Base-by-base conservation (phyloP, 92 coral and sea anemone species). In the Porites lobata region DNA sequence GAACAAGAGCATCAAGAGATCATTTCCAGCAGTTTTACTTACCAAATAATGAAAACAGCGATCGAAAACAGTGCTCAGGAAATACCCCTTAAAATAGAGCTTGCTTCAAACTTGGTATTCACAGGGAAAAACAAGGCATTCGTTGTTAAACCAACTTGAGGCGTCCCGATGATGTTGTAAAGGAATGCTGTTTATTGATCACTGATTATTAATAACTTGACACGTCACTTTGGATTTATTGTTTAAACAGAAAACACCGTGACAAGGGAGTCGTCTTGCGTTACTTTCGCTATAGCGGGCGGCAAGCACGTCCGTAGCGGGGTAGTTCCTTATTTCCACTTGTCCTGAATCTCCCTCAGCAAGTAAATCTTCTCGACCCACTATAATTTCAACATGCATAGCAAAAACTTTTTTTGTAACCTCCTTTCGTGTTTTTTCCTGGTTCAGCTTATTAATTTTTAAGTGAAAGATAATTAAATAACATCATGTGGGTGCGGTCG, bases 171-270 rank as follows among this genome's bases (percentile, higher is more conserved):
- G 47, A 38, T 32, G 7, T 50, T 29, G 32, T 56, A 38, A n/a
- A 70, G 78, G 78, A 82, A 82, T 82, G 86, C 15, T 1, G 20
- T 58, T 15, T 82, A 70, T 82, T 81, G 76, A 81, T 81, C 59
- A 70, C 65, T 29, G 65, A 19, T 67, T 66, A 67, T 80, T 29
- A 22, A 80, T 67, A 66, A 29, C 58, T 24, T 70, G 78, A 58
- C 43, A 70, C 78, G 78, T 82, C 69, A 82, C 61, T 18, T 10
- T 78, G 53, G 69, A 70, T 57, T 82, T 59, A 13, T 54, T 82
- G 11, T 29, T 29, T 3, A 24, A 2, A 50, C 3, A 15, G 66
- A 64, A 20, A 50, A 8, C 74, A 65, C 24, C 67, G 76, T 69
- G 83, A 79, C 83, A 22, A 64, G 11, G 72, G 5, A 50, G 57